Conservation (phyloP, 1,140 invertebrate genomes). For the Scylla paramamosain region DNA sequence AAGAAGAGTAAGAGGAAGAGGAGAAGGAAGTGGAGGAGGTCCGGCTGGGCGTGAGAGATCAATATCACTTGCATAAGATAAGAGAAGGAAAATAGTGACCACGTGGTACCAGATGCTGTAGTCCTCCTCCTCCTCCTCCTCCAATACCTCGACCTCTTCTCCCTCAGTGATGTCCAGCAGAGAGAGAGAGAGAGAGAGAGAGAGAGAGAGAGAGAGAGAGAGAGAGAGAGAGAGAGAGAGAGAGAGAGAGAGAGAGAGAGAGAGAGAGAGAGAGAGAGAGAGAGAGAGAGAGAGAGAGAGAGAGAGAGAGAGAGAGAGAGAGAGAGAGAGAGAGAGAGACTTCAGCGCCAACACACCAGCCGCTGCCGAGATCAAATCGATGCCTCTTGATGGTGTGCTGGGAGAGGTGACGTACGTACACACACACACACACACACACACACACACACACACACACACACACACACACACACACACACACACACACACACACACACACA, state of each 20-base stretch:
- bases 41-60: not conserved
- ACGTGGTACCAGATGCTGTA: not conserved
- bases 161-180: not conserved
- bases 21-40: constrained; percentile 34
- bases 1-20: constrained; percentile 11
- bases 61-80: not conserved
- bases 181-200: not conserved
- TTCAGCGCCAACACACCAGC: no score
- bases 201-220: not conserved
- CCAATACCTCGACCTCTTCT: no score
- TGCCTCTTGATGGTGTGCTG: not conserved
- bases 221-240: constrained; percentile 7
- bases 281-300: constrained; percentile 16
- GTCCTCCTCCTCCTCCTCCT: constrained; percentile 14
- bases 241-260: not conserved
- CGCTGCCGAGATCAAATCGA: not conserved
- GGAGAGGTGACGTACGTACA: not conserved
- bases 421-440: constrained; percentile 8
- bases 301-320: constrained; percentile 31
- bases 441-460: not conserved
- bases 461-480: not conserved
- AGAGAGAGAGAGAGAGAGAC: constrained; percentile 16
- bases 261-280: not conserved
- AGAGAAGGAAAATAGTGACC: not conserved
- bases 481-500: not conserved